phyloP scores from a whole-genome alignment of 2,888 invertebrate genomes.

The Netelia melanura region DNA sequence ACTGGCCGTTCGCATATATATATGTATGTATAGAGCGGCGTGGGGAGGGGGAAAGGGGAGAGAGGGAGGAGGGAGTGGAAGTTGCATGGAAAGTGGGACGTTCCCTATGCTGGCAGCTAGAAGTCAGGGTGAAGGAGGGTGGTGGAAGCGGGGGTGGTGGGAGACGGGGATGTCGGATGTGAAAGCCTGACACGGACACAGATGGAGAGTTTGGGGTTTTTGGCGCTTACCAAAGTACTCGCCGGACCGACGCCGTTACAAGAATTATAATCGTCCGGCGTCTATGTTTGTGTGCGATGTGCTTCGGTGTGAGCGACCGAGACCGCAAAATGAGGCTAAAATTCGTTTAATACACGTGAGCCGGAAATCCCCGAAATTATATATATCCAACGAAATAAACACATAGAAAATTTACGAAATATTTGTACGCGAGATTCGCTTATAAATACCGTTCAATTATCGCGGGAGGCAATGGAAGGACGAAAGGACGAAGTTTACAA shows the following conservation, averaged over 20 bases:
- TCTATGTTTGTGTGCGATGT: neutral
- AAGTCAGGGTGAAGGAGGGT: constrained; percentile 34
- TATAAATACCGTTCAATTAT: constrained; percentile 39
- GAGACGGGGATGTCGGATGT: constrained; percentile 12
- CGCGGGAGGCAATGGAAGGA: neutral
- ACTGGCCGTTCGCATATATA: constrained; percentile 70
- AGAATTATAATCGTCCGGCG: constrained; percentile 54
- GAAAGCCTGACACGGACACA: constrained; percentile 49
- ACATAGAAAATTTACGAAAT: constrained; percentile 24
- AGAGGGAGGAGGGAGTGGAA: constrained; percentile 1
- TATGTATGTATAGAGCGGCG: neutral
- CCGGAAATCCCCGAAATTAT: neutral
- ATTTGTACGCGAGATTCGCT: constrained; percentile 16
- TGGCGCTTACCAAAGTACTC: constrained; percentile 42
- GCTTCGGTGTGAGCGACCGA: neutral
- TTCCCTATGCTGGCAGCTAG: constrained; percentile 45
- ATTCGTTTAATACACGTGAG: constrained; percentile 45
- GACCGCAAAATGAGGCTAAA: constrained; percentile 6
- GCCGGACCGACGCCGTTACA: constrained; percentile 39
- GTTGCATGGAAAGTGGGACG: constrained; percentile 39
- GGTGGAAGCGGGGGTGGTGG: neutral
- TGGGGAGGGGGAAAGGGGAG: constrained; percentile 13
- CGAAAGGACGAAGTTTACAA: neutral
- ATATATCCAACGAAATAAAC: constrained; percentile 13
- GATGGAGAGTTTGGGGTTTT: constrained; percentile 48